A percentile compares a stretch with the other conserved stretches of the same genome.
Conservation (phyloP, 2,113 vertebrate species). For the Sinocyclocheilus anshuiensis region DNA sequence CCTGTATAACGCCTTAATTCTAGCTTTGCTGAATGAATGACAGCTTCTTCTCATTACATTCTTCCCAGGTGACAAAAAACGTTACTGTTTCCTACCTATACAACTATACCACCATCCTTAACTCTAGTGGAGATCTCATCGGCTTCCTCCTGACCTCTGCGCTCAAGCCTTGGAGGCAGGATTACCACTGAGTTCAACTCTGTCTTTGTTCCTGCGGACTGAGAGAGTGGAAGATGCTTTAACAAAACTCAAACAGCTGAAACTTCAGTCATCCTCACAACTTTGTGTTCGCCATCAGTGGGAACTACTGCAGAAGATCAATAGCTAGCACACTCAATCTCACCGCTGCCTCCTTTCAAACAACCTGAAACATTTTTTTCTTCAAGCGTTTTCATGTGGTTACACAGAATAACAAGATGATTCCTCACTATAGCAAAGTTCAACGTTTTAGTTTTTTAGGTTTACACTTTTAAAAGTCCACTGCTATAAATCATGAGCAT, state of each 20-base stretch:
- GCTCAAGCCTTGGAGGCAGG: conserved; percentile 73
- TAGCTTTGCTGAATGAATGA: conserved; percentile 8
- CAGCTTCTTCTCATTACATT: conserved; percentile 73
- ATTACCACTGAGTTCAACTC: conserved; percentile 73
- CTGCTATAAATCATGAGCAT: not conserved
- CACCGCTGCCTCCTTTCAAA: conserved; percentile 36
- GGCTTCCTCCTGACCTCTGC: conserved; percentile 74
- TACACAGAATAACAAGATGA: conserved; percentile 34
- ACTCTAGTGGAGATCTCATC: conserved; percentile 73
- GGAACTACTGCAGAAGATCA: conserved; percentile 44
- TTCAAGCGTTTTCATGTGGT: conserved; percentile 9
- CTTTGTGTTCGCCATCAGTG: conserved; percentile 31
- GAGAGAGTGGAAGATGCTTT: conserved; percentile 69
- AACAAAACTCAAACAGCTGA: conserved; percentile 78
- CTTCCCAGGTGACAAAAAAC: conserved; percentile 70
- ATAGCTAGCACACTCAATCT: conserved; percentile 42
- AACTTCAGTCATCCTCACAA: conserved; percentile 70
- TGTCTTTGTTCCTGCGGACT: conserved; percentile 70
- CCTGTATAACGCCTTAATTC: not conserved
- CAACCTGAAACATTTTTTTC: conserved; percentile 17
- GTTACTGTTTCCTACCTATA: conserved; percentile 62
- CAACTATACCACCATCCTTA: conserved; percentile 62
- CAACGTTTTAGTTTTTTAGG: not conserved
- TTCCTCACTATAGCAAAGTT: conserved; percentile 20
- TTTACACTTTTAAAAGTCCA: conserved; percentile 11